Percentiles rank a stretch among this genome's conserved stretches.
Conservation (phyloP, 2,888 invertebrate species). For the Lutraria lutraria region DNA sequence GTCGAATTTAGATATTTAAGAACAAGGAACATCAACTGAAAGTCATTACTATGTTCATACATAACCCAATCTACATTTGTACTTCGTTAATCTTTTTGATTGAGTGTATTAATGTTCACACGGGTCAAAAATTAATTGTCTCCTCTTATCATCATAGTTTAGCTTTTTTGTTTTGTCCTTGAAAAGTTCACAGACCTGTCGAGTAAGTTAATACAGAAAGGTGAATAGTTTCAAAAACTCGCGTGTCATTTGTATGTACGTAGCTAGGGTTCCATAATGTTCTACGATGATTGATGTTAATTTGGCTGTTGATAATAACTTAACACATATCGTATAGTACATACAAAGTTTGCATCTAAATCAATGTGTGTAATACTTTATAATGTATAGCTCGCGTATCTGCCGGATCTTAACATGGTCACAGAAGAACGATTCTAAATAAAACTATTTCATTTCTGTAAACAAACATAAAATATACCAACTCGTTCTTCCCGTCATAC, state of each 20-base stretch:
- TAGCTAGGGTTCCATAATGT: neutral
- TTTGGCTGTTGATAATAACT: neutral
- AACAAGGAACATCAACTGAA: no score
- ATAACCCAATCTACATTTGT: neutral
- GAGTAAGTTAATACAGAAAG: neutral
- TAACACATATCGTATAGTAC: no score
- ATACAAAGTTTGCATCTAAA: conserved; percentile 4
- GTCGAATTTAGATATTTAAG: no score
- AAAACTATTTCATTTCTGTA: neutral
- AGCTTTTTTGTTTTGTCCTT: neutral
- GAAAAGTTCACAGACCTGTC: neutral
- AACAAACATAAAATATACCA: neutral
- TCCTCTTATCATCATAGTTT: neutral
- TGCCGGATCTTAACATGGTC: conserved; percentile 8
- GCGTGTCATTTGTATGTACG: neutral
- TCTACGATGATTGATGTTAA: neutral
- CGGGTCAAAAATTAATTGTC: neutral
- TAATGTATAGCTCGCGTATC: neutral
- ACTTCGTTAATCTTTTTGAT: neutral
- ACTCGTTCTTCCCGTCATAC: neutral
- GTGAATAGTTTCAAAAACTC: neutral
- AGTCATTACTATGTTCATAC: no score
- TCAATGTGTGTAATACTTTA: neutral
- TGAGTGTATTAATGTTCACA: neutral
- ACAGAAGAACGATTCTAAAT: conserved; percentile 8